Base-by-base conservation (phyloP, 1,140 invertebrate genomes). In the Hycleus phaleratus region DNA sequence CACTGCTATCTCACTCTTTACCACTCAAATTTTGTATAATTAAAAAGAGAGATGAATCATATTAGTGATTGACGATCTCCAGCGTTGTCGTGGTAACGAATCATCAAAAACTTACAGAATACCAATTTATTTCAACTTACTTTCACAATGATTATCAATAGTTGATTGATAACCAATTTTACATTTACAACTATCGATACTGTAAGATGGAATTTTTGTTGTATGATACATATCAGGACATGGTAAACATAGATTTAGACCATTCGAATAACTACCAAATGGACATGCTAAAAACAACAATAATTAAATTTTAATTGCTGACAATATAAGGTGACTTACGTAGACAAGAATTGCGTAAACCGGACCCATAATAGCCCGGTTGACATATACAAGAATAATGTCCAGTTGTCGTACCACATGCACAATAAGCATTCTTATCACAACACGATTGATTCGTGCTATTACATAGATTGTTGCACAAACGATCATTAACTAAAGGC, bases 301-400 rank as follows among this genome's bases (percentile, higher is more conserved):
- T 1, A 18, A 18, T 18, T 18, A 18, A 18, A 18, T 18, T 18
- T 18, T 18, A 18, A 18, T 18, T 18, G 1, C 3, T 45, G 43
- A 45, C 3, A 6, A 45, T 5, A 10, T 40, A 5, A 7, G 38
- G 25, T 46, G 46, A 77, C 77, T 76, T 75, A 86, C 84, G 75
- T 54, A 77, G 73, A 63, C 86, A 88, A 25, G 78, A 78, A 38
- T 78, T 79, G 62, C 67, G 70, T 0, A 86, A 65, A 3, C 85
- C 86, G 24, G 78, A 80, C 26, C 86, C 86, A 69, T 82, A 86
- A 62, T 80, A 84, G 11, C 86, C 86, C 4, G 75, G 68, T 18
- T 77, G 75, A 65, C 86, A 88, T 4, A 85, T 70, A 62, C 86
- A 88, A 18, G 81, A 76, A 68, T 85, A 87, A 57, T 84, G 81